phyloP scores from a whole-genome alignment of 2,888 invertebrate species.

The Ophraella communa region DNA sequence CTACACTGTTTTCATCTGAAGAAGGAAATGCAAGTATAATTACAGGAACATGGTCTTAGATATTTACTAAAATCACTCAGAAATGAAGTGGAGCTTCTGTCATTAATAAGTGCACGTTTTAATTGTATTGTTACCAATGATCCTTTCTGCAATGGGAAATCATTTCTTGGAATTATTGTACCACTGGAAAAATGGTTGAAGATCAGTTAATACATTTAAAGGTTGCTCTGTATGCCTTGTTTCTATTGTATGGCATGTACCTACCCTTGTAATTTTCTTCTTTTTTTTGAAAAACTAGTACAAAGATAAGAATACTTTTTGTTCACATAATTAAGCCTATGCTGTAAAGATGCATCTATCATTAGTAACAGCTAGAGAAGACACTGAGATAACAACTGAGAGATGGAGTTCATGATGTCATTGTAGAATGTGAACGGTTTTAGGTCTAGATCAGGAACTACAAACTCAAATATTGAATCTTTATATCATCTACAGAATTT shows the following conservation, averaged over 20 bases:
- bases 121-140: slow-evolving; percentile 83
- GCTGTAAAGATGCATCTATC: slow-evolving; percentile 89
- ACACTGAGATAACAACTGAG: slow-evolving; percentile 75
- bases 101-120: slow-evolving; percentile 84
- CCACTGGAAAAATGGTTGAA: slow-evolving; percentile 66
- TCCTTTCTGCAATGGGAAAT: slow-evolving; percentile 74
- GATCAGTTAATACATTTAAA: slow-evolving; percentile 78
- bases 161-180: slow-evolving; percentile 74
- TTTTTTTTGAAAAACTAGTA: slow-evolving; percentile 79
- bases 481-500: slow-evolving; percentile 49
- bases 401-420: slow-evolving; percentile 88
- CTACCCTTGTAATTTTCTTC: slow-evolving; percentile 89
- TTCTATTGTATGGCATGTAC: slow-evolving; percentile 91
- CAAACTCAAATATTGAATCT: slow-evolving; percentile 53
- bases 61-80: slow-evolving; percentile 82
- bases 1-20: too few species aligned
- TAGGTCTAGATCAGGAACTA: slow-evolving; percentile 58
- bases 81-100: slow-evolving; percentile 82
- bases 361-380: slow-evolving; percentile 79
- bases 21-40: too few species aligned
- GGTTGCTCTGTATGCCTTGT: slow-evolving; percentile 83
- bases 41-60: slow-evolving; percentile 71
- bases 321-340: slow-evolving; percentile 80
- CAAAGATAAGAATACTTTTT: slow-evolving; percentile 70
- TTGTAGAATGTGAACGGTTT: slow-evolving; percentile 82